Percentiles rank a stretch among this genome's conserved stretches.
Conservation (phyloP, 2,888 invertebrate genomes). For the Dicyrtomina minuta region DNA sequence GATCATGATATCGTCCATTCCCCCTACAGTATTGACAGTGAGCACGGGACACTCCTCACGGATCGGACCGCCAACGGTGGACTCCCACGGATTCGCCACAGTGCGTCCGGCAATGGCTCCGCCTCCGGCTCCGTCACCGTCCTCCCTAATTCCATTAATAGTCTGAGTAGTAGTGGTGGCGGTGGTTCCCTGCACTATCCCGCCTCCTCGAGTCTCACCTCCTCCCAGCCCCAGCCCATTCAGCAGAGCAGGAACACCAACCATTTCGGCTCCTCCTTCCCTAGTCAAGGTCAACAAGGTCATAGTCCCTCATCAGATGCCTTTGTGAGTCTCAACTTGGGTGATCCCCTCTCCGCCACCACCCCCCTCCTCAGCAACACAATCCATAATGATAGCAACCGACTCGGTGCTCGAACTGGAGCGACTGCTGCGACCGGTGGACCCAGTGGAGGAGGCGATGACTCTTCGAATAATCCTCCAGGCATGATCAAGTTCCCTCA, state of each 20-base stretch:
- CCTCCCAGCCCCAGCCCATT: too few relatives aligned
- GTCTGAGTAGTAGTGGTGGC: background rate
- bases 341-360: background rate
- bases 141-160: slow-evolving; percentile 1
- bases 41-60: slow-evolving; percentile 25
- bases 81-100: slow-evolving; percentile 15
- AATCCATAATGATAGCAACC: too few relatives aligned
- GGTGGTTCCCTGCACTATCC: background rate
- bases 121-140: too few relatives aligned
- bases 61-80: slow-evolving; percentile 26
- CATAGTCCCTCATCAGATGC: background rate
- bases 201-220: background rate
- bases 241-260: too few relatives aligned
- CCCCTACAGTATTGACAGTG: slow-evolving; percentile 20
- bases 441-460: background rate
- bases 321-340: slow-evolving; percentile 14
- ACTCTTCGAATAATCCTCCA: too few relatives aligned
- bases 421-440: too few relatives aligned
- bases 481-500: background rate
- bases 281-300: too few relatives aligned
- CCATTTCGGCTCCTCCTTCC: background rate
- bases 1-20: slow-evolving; percentile 36
- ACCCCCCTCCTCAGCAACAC: too few relatives aligned
- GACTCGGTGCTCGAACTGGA: too few relatives aligned
- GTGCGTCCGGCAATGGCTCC: too few relatives aligned